These are phyloP conservation scores for Slavum lentiscoides DNA, from an alignment of 2,888 invertebrate species.

Conservation along the genomic window DNA sequence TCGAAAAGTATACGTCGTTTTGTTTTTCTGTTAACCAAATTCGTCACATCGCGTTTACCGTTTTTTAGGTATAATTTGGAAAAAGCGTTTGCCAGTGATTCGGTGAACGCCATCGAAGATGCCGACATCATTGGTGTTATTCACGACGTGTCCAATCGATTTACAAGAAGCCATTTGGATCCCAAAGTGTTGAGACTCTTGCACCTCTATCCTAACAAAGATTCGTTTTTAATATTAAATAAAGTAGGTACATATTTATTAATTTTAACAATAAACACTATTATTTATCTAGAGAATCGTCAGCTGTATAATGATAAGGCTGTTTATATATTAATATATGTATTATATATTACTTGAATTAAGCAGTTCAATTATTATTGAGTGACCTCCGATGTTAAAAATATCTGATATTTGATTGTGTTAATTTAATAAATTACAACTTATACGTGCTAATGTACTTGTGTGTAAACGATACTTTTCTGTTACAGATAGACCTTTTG, in stretches of 20 bases:
- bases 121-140: slow-evolving; percentile 84
- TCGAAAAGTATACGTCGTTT: slow-evolving; percentile 65
- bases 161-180: slow-evolving; percentile 71
- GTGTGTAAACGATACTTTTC: slow-evolving; percentile 25
- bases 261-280: not conserved
- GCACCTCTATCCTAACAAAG: slow-evolving; percentile 64
- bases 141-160: slow-evolving; percentile 78
- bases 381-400: too few species aligned
- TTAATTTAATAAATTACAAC: too few species aligned
- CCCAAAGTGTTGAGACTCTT: slow-evolving; percentile 72
- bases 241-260: slow-evolving; percentile 66
- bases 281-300: too few species aligned
- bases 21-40: not conserved
- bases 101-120: slow-evolving; percentile 66
- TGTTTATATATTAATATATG: too few species aligned
- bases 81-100: slow-evolving; percentile 66
- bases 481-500: slow-evolving; percentile 69
- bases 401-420: too few species aligned
- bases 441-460: not conserved
- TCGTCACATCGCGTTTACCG: slow-evolving; percentile 58
- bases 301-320: too few species aligned
- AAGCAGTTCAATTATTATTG: too few species aligned
- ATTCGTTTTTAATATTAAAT: slow-evolving; percentile 80
- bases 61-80: slow-evolving; percentile 65
- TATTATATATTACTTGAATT: too few species aligned